Conservation (phyloP, 2,888 invertebrate genomes). For the Polyommatus iphigenia region DNA sequence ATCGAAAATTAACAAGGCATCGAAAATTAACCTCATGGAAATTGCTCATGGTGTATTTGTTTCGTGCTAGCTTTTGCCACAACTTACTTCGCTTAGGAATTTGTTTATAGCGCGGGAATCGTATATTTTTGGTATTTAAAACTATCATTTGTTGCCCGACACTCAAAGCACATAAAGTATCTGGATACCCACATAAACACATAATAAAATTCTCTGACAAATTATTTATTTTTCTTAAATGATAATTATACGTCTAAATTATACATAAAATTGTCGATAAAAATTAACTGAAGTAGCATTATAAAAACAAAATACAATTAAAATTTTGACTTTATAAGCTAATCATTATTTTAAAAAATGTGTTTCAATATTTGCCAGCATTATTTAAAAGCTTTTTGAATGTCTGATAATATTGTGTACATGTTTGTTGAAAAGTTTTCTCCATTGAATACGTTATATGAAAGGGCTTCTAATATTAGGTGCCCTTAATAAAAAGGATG, state of each 20-base stretch:
- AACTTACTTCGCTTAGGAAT: too few relatives aligned
- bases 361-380: background rate
- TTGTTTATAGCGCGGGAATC: too few relatives aligned
- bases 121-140: too few relatives aligned
- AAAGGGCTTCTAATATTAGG: constrained; percentile 10
- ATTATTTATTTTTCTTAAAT: too few relatives aligned
- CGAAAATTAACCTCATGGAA: background rate
- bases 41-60: background rate
- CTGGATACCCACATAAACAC: too few relatives aligned
- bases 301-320: background rate
- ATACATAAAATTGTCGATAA: too few relatives aligned
- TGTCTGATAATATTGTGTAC: background rate
- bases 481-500: constrained; percentile 2
- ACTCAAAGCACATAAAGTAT: too few relatives aligned
- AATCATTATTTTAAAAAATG: background rate
- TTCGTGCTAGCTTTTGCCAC: too few relatives aligned
- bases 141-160: too few relatives aligned
- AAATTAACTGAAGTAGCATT: too few relatives aligned
- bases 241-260: too few relatives aligned
- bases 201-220: too few relatives aligned
- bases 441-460: background rate
- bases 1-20: background rate
- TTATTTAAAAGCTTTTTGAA: background rate
- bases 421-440: constrained; percentile 9
- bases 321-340: background rate